Percentiles rank a stretch among this genome's conserved stretches.
Evolutionary conservation across 2,113 vertebrate genomes (phyloP).

Genomic region (Zootoca vivipara): DNA sequence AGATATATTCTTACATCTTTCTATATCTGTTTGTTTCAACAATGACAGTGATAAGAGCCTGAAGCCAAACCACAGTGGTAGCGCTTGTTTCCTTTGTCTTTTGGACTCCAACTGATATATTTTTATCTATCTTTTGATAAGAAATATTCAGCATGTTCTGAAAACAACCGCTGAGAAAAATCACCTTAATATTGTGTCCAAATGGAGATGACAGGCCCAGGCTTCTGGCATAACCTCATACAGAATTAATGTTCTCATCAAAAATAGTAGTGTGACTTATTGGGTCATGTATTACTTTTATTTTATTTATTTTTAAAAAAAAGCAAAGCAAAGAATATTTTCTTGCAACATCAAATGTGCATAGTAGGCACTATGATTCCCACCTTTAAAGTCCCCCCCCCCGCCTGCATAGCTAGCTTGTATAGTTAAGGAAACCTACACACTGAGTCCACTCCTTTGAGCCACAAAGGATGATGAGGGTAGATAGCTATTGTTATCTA

Average conservation of each 20-base stretch:
- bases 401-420: background rate
- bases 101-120: slow-evolving; percentile 10
- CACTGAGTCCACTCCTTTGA: background rate
- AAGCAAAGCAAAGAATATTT: background rate
- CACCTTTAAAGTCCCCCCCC: background rate
- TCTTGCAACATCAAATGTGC: background rate
- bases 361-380: background rate
- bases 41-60: slow-evolving; percentile 30
- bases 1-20: background rate
- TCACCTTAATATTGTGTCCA: background rate
- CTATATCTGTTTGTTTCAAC: slow-evolving; percentile 31
- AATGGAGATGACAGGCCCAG: slow-evolving; percentile 10
- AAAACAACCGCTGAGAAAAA: slow-evolving; percentile 32
- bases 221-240: background rate
- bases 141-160: background rate
- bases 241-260: background rate
- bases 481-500: too few relatives aligned
- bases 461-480: too few relatives aligned
- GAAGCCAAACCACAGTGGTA: slow-evolving; percentile 3
- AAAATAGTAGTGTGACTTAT: slow-evolving; percentile 2
- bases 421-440: background rate
- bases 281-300: background rate
- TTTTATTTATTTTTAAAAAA: background rate
- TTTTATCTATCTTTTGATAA: slow-evolving; percentile 28
- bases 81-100: background rate